Evolutionary conservation across 2,888 invertebrate genomes (phyloP).

Genomic region (Rhamphomyia laevipes): DNA sequence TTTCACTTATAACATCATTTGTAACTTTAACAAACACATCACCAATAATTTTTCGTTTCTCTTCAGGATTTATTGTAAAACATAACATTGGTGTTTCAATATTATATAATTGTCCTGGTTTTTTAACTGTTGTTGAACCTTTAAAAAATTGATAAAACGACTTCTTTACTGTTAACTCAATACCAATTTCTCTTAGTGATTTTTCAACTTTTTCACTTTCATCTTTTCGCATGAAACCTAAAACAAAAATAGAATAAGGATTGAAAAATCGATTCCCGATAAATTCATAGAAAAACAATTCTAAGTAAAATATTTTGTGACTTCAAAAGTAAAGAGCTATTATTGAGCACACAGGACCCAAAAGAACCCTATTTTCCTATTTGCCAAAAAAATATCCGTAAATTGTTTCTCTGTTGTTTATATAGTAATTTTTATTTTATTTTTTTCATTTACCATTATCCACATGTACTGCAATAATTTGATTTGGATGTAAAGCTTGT

Average conservation of each 20-base stretch:
- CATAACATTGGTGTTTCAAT: slow-evolving; percentile 70
- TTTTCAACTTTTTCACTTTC: slow-evolving; percentile 84
- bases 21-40: slow-evolving; percentile 95
- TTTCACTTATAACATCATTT: slow-evolving; percentile 75
- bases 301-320: neutral
- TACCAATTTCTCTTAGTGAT: slow-evolving; percentile 69
- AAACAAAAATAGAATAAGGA: slow-evolving; percentile 4
- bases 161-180: slow-evolving; percentile 65
- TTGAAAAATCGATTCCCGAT: neutral
- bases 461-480: slow-evolving; percentile 93
- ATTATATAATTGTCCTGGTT: slow-evolving; percentile 41
- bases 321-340: too few relatives aligned
- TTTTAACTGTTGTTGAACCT: slow-evolving; percentile 72
- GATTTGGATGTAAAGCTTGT: slow-evolving; percentile 77
- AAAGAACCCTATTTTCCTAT: neutral
- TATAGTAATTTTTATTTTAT: too few relatives aligned
- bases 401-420: too few relatives aligned
- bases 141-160: slow-evolving; percentile 61
- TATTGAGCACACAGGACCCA: too few relatives aligned
- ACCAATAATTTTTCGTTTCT: slow-evolving; percentile 96
- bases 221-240: slow-evolving; percentile 85
- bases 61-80: slow-evolving; percentile 84
- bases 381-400: neutral
- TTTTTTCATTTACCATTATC: slow-evolving; percentile 65
- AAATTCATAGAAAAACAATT: neutral